phyloP scores from a whole-genome alignment of 2,113 vertebrate genomes.

The Gopherus evgoodei region DNA sequence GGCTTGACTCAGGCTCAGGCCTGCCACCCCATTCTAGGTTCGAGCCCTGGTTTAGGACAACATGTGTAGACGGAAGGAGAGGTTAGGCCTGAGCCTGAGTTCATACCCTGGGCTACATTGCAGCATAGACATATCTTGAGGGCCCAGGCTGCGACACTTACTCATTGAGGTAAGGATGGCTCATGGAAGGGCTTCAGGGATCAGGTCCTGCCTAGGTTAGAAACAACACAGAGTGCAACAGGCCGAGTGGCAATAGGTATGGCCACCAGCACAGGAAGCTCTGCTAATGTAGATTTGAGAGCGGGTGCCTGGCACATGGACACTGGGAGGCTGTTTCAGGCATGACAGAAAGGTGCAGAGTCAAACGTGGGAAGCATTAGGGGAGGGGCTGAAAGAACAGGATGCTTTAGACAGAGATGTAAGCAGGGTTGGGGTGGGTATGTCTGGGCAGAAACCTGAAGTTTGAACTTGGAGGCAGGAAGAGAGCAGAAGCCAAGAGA shows the following conservation, averaged over 20 bases:
- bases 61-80: no score
- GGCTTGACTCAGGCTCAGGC: neutral
- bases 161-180: rapidly evolving
- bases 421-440: neutral
- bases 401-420: neutral
- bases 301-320: neutral
- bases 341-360: neutral
- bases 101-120: neutral
- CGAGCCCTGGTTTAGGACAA: neutral
- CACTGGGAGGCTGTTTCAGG: neutral
- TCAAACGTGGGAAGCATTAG: neutral
- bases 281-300: neutral
- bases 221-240: neutral
- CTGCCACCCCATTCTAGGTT: neutral
- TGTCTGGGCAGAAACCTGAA: neutral
- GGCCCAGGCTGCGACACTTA: neutral
- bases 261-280: neutral
- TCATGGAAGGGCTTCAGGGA: neutral
- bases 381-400: neutral
- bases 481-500: neutral
- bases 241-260: neutral
- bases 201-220: neutral
- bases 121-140: neutral
- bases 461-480: neutral
- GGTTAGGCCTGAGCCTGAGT: no score